These are phyloP conservation scores for Ophion slaviceki DNA, from an alignment of 2,888 invertebrate genomes.

Conservation along the genomic window DNA sequence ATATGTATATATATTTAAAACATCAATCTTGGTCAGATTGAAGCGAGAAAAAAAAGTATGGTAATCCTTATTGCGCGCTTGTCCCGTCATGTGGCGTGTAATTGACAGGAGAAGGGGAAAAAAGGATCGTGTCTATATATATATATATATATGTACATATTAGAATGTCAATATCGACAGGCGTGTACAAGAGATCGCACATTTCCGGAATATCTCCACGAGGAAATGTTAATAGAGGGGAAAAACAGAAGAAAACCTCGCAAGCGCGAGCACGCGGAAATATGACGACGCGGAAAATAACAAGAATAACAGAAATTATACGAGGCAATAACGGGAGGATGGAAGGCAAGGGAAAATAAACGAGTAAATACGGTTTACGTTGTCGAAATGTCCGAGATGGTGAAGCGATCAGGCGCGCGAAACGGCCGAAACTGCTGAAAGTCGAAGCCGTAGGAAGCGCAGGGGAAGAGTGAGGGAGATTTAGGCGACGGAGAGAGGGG, in stretches of 20 bases:
- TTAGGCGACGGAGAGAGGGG: not conserved
- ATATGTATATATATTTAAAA: not conserved
- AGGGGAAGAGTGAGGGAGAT: not conserved
- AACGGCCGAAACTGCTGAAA: not conserved
- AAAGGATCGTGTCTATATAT: not conserved
- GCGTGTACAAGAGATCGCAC: not conserved
- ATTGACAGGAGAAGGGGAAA: not conserved
- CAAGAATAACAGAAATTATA: not conserved
- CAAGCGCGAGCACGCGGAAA: not conserved
- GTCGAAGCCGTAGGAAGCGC: not conserved
- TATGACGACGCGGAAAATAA: not conserved
- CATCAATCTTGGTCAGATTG: not conserved
- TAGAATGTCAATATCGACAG: too few relatives aligned
- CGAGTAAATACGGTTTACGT: not conserved
- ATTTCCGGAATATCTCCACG: not conserved
- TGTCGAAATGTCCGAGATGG: not conserved
- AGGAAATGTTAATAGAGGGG: not conserved
- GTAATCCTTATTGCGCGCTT: not conserved
- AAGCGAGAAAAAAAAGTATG: not conserved
- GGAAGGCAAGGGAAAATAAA: not conserved
- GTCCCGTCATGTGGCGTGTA: not conserved
- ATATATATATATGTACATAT: too few relatives aligned
- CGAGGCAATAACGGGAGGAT: not conserved
- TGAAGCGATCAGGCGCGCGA: not conserved
- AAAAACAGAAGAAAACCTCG: not conserved